Conservation (phyloP, 2,888 invertebrate genomes). For the Cryptus armator region DNA sequence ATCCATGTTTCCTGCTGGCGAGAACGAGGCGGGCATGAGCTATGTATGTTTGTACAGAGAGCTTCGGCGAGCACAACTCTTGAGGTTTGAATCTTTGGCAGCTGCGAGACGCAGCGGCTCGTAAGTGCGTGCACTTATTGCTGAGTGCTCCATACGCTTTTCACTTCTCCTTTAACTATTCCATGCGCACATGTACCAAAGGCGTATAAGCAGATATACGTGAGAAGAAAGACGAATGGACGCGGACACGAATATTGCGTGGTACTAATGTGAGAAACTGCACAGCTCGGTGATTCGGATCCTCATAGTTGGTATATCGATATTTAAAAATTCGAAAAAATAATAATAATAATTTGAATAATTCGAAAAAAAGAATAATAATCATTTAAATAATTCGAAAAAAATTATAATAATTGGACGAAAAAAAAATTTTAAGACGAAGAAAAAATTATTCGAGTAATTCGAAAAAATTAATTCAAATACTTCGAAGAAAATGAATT, state of each 20-base stretch:
- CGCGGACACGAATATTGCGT: conserved; percentile 20
- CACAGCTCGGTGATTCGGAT: no score
- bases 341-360: no score
- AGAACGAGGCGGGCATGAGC: neutral
- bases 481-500: no score
- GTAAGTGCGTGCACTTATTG: conserved; percentile 68
- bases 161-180: conserved; percentile 55
- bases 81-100: conserved; percentile 57
- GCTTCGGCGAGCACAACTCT: conserved; percentile 25
- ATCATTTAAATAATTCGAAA: no score
- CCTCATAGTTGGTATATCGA: no score
- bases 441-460: no score
- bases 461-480: no score
- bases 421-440: no score
- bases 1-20: neutral
- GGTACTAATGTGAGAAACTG: conserved; percentile 29
- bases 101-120: conserved; percentile 47
- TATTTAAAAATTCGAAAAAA: no score
- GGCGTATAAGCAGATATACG: conserved; percentile 26
- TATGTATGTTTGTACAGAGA: neutral
- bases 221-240: conserved; percentile 54
- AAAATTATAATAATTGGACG: no score
- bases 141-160: conserved; percentile 66
- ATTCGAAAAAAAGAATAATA: no score
- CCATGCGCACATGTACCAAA: conserved; percentile 19